Evolutionary conservation across 2,888 invertebrate species (phyloP).

Genomic region (Platycheirus rosarum): DNA sequence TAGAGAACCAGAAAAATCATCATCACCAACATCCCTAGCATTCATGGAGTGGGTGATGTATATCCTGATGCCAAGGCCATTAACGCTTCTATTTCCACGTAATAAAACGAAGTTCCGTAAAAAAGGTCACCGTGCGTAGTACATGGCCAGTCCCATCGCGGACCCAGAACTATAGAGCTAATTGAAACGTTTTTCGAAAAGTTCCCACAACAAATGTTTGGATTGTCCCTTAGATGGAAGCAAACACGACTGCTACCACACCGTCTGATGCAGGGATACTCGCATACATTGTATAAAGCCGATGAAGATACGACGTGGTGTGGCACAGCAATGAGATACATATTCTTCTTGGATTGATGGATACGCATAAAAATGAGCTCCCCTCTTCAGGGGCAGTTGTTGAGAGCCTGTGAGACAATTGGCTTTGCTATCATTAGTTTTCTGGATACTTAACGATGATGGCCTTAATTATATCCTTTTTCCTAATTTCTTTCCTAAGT

Average conservation of each 20-base stretch:
- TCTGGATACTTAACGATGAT: conserved; percentile 82
- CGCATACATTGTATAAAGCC: conserved; percentile 35
- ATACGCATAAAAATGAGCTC: conserved; percentile 69
- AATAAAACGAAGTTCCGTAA: conserved; percentile 75
- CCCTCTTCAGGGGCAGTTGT: conserved; percentile 10
- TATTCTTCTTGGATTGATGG: conserved; percentile 68
- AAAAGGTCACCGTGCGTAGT: conserved; percentile 72
- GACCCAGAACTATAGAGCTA: conserved; percentile 39
- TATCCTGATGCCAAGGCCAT: conserved; percentile 75
- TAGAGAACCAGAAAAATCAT: conserved; percentile 69
- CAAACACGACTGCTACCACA: no score
- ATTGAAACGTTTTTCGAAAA: conserved; percentile 69
- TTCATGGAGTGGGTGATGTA: conserved; percentile 26
- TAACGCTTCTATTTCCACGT: conserved; percentile 76
- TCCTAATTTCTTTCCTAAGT: conserved; percentile 76
- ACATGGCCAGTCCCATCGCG: conserved; percentile 26
- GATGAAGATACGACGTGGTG: not conserved
- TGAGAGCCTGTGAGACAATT: conserved; percentile 77
- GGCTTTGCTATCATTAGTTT: conserved; percentile 81
- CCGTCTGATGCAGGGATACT: conserved; percentile 24
- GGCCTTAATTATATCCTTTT: conserved; percentile 80
- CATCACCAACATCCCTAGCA: conserved; percentile 48
- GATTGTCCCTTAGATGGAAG: conserved; percentile 17
- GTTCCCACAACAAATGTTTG: conserved; percentile 62
- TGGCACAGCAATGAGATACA: conserved; percentile 11